Conservation (phyloP, 2,888 invertebrate genomes). For the Rotaria macrura region DNA sequence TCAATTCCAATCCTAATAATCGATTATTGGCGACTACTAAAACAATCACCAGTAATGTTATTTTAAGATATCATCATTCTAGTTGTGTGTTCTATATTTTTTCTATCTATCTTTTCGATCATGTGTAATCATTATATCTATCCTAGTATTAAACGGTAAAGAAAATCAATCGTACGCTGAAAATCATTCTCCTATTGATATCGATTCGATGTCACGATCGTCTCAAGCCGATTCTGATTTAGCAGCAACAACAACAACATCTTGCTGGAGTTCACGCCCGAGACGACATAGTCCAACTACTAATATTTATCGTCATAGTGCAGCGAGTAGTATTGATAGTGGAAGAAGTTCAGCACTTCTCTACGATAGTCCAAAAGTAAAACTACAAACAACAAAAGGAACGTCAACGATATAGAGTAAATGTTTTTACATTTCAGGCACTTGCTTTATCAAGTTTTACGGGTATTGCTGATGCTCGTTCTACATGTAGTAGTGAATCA, state of each 20-base stretch:
- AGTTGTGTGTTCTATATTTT: not conserved
- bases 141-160: not conserved
- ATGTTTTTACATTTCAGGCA: not conserved
- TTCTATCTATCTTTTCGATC: no score
- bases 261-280: not conserved
- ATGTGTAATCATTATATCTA: not conserved
- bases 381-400: no score
- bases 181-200: not conserved
- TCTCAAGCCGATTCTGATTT: not conserved
- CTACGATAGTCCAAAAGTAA: constrained; percentile 16
- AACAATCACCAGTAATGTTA: not conserved
- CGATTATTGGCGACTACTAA: not conserved
- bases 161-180: not conserved
- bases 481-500: not conserved
- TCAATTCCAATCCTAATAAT: not conserved
- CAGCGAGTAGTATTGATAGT: constrained; percentile 15
- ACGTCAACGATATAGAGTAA: not conserved
- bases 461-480: not conserved
- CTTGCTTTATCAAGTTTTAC: not conserved
- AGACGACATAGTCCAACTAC: not conserved
- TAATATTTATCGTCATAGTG: not conserved
- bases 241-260: not conserved
- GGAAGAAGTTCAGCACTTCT: not conserved
- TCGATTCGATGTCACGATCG: not conserved
- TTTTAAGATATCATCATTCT: not conserved